Conservation (phyloP, 1,140 invertebrate genomes). For the Achroia grisella region DNA sequence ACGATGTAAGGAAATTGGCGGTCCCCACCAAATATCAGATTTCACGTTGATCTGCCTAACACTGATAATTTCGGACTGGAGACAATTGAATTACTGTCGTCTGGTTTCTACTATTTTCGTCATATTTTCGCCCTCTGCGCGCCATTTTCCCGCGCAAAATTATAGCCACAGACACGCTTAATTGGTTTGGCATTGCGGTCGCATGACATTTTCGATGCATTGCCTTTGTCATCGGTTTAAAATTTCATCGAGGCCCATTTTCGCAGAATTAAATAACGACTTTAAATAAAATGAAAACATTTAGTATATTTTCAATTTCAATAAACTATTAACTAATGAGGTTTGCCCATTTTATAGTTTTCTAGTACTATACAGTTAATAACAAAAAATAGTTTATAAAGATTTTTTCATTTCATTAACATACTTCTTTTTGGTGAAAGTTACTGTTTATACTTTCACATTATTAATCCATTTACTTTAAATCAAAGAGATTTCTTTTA, state of each 20-base stretch:
- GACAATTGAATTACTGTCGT: slow-evolving; percentile 67
- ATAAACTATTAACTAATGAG: neutral
- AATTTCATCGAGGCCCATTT: slow-evolving; percentile 36
- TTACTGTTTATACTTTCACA: too few species aligned
- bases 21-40: slow-evolving; percentile 66
- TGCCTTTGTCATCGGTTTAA: slow-evolving; percentile 64
- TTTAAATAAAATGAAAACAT: slow-evolving; percentile 25
- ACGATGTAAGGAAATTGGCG: slow-evolving; percentile 47
- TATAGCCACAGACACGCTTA: slow-evolving; percentile 63
- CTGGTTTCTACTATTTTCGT: slow-evolving; percentile 63
- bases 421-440: too few species aligned
- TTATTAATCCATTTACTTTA: too few species aligned
- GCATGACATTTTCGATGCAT: slow-evolving; percentile 61
- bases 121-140: slow-evolving; percentile 39
- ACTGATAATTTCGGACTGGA: slow-evolving; percentile 58
- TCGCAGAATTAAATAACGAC: slow-evolving; percentile 44
- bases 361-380: too few species aligned
- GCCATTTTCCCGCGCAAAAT: slow-evolving; percentile 29
- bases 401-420: too few species aligned
- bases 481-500: too few species aligned
- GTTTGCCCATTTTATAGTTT: too few species aligned
- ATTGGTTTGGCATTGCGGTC: slow-evolving; percentile 66
- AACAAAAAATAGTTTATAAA: too few species aligned
- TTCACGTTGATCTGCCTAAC: slow-evolving; percentile 64
- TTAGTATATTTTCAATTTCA: slow-evolving; percentile 16